A percentile compares a stretch with the other conserved stretches of the same genome.
phyloP scores from a whole-genome alignment of 92 coral and sea anemone genomes.

The Paragorgia papillata region DNA sequence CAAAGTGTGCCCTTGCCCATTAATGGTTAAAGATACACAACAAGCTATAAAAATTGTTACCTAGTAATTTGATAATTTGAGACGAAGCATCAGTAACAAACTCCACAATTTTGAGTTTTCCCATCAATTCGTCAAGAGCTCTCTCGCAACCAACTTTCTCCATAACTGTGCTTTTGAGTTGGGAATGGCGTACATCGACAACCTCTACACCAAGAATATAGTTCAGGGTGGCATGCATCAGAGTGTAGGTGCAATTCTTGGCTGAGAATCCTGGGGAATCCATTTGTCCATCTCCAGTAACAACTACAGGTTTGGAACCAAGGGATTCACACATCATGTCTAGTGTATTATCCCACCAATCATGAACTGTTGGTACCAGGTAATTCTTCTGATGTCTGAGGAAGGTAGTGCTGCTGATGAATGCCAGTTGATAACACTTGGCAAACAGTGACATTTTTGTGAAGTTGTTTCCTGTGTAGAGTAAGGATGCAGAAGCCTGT shows the following conservation, averaged over 20 bases:
- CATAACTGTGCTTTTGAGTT: conserved; percentile 10
- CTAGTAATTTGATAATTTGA: no score
- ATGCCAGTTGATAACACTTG: not conserved
- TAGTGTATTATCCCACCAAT: not conserved
- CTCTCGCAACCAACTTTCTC: conserved; percentile 18
- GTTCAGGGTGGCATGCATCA: conserved; percentile 13
- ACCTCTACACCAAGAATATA: conserved; percentile 36
- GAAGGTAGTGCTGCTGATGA: not conserved
- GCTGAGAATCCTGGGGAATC: conserved; percentile 44
- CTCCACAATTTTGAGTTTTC: not conserved
- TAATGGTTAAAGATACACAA: no score
- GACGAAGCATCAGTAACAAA: conserved; percentile 42
- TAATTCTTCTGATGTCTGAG: conserved; percentile 1
- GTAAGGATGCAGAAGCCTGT: not conserved
- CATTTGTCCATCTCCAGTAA: conserved; percentile 35
- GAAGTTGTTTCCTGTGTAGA: conserved; percentile 1
- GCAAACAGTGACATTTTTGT: not conserved
- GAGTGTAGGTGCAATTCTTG: conserved; percentile 35
- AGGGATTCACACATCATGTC: not conserved
- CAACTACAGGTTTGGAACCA: no score
- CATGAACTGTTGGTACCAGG: not conserved
- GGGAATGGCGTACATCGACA: conserved; percentile 31
- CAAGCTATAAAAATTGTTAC: no score
- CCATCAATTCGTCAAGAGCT: not conserved
- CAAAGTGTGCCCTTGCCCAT: no score